phyloP scores from a whole-genome alignment of 1,140 invertebrate genomes.

The Papilio helenus region DNA sequence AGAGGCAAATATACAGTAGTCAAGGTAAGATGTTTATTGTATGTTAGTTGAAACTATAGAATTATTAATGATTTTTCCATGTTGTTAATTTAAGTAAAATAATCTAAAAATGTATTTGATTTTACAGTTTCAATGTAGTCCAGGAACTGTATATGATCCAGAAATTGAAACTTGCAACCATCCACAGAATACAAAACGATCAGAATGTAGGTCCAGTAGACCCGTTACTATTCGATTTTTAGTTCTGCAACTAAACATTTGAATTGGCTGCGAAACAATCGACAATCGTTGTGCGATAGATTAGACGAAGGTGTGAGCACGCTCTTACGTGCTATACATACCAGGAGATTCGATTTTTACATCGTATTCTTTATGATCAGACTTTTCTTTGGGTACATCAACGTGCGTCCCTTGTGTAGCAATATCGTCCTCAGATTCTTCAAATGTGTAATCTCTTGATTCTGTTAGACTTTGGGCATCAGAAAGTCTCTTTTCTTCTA shows the following conservation, averaged over 20 bases:
- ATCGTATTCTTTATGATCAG: conserved; percentile 61
- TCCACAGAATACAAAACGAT: conserved; percentile 84
- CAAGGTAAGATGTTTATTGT: conserved; percentile 55
- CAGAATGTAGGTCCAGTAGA: conserved; percentile 73
- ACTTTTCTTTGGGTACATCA: conserved; percentile 63
- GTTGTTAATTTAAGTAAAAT: background rate
- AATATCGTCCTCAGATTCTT: conserved; percentile 82
- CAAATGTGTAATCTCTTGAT: conserved; percentile 81
- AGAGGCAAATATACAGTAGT: conserved; percentile 72
- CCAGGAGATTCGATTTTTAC: conserved; percentile 42
- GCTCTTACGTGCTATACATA: too few species aligned
- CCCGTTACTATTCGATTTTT: too few species aligned
- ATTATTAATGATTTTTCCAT: background rate
- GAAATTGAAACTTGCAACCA: conserved; percentile 87
- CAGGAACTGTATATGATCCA: conserved; percentile 88
- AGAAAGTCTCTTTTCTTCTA: conserved; percentile 77
- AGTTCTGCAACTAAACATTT: too few species aligned
- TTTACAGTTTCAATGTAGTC: conserved; percentile 87
- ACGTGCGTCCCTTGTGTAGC: conserved; percentile 72
- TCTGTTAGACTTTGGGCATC: conserved; percentile 80
- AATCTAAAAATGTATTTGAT: conserved; percentile 17
- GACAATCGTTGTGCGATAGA: too few species aligned
- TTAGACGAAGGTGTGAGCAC: too few species aligned
- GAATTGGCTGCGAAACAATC: too few species aligned
- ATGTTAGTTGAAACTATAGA: background rate